Base-by-base conservation (phyloP, 2,888 invertebrate species). In the Nomada lathburiana region DNA sequence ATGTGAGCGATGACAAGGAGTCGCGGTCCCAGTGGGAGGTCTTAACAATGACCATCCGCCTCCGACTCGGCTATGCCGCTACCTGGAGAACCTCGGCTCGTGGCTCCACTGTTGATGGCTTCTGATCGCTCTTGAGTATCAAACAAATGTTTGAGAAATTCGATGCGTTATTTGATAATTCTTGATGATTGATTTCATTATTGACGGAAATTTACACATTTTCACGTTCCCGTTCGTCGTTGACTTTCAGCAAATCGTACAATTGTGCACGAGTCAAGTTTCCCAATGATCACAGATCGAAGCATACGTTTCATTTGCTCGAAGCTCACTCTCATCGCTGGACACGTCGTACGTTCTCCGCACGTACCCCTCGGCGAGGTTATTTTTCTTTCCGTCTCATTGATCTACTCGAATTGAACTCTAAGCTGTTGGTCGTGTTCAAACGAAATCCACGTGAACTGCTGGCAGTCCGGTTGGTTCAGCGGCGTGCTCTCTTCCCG, bases 1-100 rank as follows among this genome's bases (percentile, higher is more conserved):
- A 89, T 89, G 87, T 90, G 91, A 91, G 91, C 91, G 91, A 91
- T 91, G 91, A 91, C 91, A 91, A 90, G 91, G 90, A 91, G 91
- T 90, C 90, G 89, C 88, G 85, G 88, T 74, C 90, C 89, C 91
- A 76, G 90, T 91, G 90, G 91, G 91, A 91, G 91, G 91, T 91
- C 91, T 83, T 87, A 86, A 91, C 91, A 92, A 91, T 91, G 88
- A 88, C 87, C 87, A 89, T 88, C 87, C 88, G 87, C 87, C 90
- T 91, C 84, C 88, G 84, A 87, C 86, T 85, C 85, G 75, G 84
- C 78, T 83, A 72, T 83, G 82, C 85, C 76, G 87, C 89, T 88
- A 89, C 89, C 88, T 89, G 89, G 89, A 89, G 89, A 78, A 84
- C 82, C 83, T 80, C 71, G 88, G 84, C 89, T 85, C 88, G 88